Conservation (phyloP, 2,113 vertebrate species). For the Pionites leucogaster region DNA sequence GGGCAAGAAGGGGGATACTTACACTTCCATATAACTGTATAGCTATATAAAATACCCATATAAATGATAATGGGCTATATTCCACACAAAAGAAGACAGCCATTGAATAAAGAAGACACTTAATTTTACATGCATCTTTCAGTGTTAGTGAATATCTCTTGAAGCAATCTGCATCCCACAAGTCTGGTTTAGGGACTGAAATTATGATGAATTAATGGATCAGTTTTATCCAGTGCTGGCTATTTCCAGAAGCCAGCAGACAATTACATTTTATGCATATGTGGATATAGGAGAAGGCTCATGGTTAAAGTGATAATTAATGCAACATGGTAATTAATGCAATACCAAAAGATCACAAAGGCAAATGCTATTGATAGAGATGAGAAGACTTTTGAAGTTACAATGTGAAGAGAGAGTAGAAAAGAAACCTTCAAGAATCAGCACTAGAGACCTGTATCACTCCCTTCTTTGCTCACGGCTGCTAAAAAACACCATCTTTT, state of each 20-base stretch:
- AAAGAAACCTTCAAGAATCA: not conserved
- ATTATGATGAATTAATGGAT: not conserved
- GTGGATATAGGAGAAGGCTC: not conserved
- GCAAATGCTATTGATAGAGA: not conserved
- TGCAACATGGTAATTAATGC: not conserved
- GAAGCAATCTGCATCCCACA: not conserved
- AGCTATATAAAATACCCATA: constrained; percentile 3
- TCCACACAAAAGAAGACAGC: not conserved
- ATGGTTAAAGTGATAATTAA: not conserved
- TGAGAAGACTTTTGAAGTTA: not conserved
- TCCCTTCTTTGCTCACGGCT: not conserved
- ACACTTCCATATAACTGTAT: not conserved
- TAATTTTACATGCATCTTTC: not conserved
- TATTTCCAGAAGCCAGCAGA: not conserved
- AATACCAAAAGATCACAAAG: not conserved
- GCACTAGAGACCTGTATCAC: not conserved
- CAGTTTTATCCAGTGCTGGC: not conserved
- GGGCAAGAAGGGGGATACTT: not conserved
- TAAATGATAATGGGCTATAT: constrained; percentile 1
- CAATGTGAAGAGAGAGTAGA: not conserved
- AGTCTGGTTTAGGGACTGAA: not conserved
- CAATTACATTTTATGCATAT: not conserved
- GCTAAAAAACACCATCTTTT: not conserved
- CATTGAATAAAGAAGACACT: not conserved
- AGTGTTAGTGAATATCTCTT: not conserved